phyloP scores from a whole-genome alignment of 2,113 vertebrate species.

The Xerus inauris region DNA sequence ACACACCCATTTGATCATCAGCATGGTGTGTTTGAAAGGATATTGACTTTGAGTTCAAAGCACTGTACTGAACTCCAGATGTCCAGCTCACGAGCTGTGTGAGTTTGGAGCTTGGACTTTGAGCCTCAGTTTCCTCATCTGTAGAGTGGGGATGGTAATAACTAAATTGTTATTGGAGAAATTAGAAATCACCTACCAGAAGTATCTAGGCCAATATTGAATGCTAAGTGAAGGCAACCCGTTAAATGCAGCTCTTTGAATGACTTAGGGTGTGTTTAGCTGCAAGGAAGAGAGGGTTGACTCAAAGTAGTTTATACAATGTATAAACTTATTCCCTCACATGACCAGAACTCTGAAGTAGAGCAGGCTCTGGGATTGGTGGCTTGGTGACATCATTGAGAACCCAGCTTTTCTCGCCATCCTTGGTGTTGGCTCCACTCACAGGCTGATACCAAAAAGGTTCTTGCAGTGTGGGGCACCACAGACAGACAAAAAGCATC shows the following conservation, averaged over 20 bases:
- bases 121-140: not conserved
- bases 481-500: not conserved
- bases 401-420: not conserved
- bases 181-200: not conserved
- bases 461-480: not conserved
- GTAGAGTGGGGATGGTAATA: not conserved
- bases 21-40: not conserved
- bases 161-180: not conserved
- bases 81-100: not conserved
- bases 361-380: not conserved
- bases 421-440: not conserved
- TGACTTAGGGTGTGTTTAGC: not conserved
- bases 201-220: not conserved
- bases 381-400: too few relatives aligned
- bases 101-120: not conserved
- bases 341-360: not conserved
- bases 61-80: not conserved
- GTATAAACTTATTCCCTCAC: not conserved
- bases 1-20: not conserved
- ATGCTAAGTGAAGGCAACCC: not conserved
- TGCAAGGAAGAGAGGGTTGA: not conserved
- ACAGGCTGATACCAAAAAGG: not conserved
- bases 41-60: not conserved
- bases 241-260: not conserved
- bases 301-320: not conserved